Percentiles rank a stretch among this genome's conserved stretches.
Evolutionary conservation across 2,888 invertebrate species (phyloP).

Genomic region (Psococerastis gibbosa): DNA sequence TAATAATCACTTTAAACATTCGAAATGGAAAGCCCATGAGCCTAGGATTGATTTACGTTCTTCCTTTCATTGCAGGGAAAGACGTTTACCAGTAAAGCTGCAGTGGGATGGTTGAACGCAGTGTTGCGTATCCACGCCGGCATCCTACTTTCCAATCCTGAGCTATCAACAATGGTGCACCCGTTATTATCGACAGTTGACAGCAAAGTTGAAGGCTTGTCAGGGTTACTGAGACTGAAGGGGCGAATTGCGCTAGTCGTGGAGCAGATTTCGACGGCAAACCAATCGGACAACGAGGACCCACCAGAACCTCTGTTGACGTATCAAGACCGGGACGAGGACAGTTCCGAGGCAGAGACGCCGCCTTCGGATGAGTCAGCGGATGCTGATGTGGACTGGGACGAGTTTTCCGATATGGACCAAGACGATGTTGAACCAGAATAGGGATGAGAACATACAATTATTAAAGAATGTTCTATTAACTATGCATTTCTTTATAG

Average conservation of each 20-base stretch:
- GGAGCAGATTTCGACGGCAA: slow-evolving; percentile 28
- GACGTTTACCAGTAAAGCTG: slow-evolving; percentile 26
- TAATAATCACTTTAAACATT: too few species aligned
- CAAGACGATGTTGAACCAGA: slow-evolving; percentile 13
- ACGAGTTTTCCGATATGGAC: slow-evolving; percentile 18
- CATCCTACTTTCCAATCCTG: slow-evolving; percentile 39
- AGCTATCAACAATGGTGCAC: slow-evolving; percentile 33
- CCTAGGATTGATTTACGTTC: too few species aligned
- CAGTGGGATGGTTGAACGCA: slow-evolving; percentile 37
- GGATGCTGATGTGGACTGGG: slow-evolving; percentile 19
- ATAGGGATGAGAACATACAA: too few species aligned
- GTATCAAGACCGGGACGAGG: slow-evolving; percentile 4
- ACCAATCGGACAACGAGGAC: slow-evolving; percentile 14
- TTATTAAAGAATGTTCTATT: too few species aligned
- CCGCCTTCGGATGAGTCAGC: slow-evolving; percentile 17
- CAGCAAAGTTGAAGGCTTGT: slow-evolving; percentile 31
- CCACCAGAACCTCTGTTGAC: not conserved
- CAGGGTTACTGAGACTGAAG: slow-evolving; percentile 34
- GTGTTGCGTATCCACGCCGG: slow-evolving; percentile 38
- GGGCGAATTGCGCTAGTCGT: slow-evolving; percentile 41
- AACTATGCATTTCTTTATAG: too few species aligned
- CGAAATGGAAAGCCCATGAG: too few species aligned
- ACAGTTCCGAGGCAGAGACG: slow-evolving; percentile 20
- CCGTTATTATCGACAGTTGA: slow-evolving; percentile 37
- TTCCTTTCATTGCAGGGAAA: slow-evolving; percentile 23